Base-by-base conservation (phyloP, 2,888 invertebrate genomes). In the Drosophila testacea region DNA sequence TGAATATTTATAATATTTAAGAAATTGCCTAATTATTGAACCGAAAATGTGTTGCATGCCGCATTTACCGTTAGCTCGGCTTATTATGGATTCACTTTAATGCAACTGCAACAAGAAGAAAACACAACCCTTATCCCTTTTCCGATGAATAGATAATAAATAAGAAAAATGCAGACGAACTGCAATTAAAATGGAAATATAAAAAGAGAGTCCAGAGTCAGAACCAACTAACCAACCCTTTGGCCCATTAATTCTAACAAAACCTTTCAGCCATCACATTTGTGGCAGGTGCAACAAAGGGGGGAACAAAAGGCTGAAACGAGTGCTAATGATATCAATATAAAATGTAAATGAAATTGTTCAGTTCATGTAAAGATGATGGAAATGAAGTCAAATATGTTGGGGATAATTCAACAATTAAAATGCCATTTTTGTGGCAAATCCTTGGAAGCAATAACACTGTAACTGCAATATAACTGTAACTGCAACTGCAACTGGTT, bases 81-180 rank as follows among this genome's bases (percentile, higher is more conserved):
- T 55, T 34, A 79, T 74, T 62, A 67, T 51, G n/a, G 36, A 79
- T 70, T 59, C 68, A 57, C 39, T 57, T 68, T 51, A 22, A 10
- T 34, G 48, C 47, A 46, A 52, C 61, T 50, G 69, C 61, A 44
- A 41, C 41, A 50, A 50, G 22, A 30, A 38, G 39, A 68, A 65
- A 48, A 57, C 57, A 54, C 54, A 79, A 67, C 89, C 79, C 83
- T 72, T 48, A 7, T 13, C 11, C 30, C 11, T 34, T 44, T 44
- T 55, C 36, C 61, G 84, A 83, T 87, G 85, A 69, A 84, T 81
- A 83, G 88, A 87, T 84, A 84, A 87, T 72, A 75, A 74, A 72
- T 74, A 44, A 75, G 44, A 65, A 44, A 64, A 70, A 76, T 59
- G 64, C 69, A 66, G 65, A 69, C 41, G 61, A 50, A 9, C 52